These are phyloP conservation scores for Heliconius melpomene DNA, from an alignment of 1,140 invertebrate species.

Conservation along the genomic window DNA sequence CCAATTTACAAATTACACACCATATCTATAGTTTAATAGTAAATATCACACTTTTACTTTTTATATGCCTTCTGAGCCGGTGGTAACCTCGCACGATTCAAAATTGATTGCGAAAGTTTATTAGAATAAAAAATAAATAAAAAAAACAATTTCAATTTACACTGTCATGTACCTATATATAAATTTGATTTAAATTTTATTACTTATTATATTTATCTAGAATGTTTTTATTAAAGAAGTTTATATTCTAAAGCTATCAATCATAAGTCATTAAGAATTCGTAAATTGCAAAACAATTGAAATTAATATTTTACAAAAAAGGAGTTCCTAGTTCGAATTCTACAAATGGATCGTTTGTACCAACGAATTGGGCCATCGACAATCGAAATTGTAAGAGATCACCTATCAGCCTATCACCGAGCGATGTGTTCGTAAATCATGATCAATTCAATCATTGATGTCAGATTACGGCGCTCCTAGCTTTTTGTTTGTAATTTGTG, in stretches of 20 bases:
- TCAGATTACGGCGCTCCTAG: slow-evolving; percentile 76
- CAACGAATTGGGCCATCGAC: slow-evolving; percentile 45
- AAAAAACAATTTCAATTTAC: no score
- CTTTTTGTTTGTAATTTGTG: slow-evolving; percentile 73
- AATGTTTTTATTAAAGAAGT: neutral
- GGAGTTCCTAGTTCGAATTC: slow-evolving; percentile 36
- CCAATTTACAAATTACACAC: slow-evolving; percentile 25
- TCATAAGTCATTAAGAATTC: neutral
- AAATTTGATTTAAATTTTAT: no score
- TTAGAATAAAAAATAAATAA: no score
- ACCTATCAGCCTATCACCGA: slow-evolving; percentile 73
- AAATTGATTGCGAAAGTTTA: no score
- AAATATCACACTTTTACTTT: neutral
- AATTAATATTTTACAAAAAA: slow-evolving; percentile 32
- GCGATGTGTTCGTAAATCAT: slow-evolving; percentile 71
- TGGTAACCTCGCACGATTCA: neutral
- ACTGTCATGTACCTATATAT: no score
- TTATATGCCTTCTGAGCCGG: no score
- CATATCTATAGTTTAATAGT: slow-evolving; percentile 16
- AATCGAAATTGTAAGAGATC: slow-evolving; percentile 68
- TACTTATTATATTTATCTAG: neutral
- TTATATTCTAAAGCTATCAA: neutral
- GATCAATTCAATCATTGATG: slow-evolving; percentile 53
- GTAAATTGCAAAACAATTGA: slow-evolving; percentile 32
- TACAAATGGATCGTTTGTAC: slow-evolving; percentile 40